Evolutionary conservation across 1,140 invertebrate species (phyloP).

Genomic region (Thaumatotibia leucotreta): DNA sequence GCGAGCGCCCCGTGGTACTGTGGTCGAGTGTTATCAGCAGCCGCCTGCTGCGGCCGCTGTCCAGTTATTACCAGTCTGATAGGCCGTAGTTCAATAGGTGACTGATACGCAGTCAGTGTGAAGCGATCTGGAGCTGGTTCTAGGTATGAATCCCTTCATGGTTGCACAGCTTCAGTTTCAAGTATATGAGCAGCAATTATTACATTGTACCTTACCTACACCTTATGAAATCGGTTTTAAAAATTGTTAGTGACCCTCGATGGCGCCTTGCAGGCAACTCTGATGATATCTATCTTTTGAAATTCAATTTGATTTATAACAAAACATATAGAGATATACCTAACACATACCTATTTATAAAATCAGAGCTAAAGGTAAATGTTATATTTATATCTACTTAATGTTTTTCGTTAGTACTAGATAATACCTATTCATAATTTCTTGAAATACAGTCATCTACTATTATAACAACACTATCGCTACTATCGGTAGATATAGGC

Average conservation of each 20-base stretch:
- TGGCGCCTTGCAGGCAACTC: too few relatives aligned
- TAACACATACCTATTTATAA: not conserved
- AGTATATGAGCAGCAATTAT: not conserved
- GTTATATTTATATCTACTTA: too few relatives aligned
- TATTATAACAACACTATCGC: not conserved
- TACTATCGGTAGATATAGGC: not conserved
- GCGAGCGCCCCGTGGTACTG: slow-evolving; percentile 24
- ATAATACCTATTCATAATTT: not conserved
- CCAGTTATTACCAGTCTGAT: slow-evolving; percentile 68
- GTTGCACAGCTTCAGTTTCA: not conserved
- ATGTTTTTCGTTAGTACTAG: not conserved
- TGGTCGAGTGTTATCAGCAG: slow-evolving; percentile 59
- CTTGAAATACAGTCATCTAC: not conserved
- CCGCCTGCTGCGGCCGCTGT: slow-evolving; percentile 62
- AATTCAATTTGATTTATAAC: too few relatives aligned
- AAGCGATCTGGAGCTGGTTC: slow-evolving; percentile 58
- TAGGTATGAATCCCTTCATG: slow-evolving; percentile 3
- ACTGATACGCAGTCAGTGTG: slow-evolving; percentile 60
- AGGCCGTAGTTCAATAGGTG: slow-evolving; percentile 69
- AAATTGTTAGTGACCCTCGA: not conserved
- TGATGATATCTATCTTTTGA: too few relatives aligned
- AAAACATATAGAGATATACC: not conserved
- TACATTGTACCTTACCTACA: too few relatives aligned
- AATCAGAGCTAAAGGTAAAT: not conserved
- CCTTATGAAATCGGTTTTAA: not conserved